phyloP scores from a whole-genome alignment of 2,888 invertebrate genomes.

The Lasioglossum calceatum region DNA sequence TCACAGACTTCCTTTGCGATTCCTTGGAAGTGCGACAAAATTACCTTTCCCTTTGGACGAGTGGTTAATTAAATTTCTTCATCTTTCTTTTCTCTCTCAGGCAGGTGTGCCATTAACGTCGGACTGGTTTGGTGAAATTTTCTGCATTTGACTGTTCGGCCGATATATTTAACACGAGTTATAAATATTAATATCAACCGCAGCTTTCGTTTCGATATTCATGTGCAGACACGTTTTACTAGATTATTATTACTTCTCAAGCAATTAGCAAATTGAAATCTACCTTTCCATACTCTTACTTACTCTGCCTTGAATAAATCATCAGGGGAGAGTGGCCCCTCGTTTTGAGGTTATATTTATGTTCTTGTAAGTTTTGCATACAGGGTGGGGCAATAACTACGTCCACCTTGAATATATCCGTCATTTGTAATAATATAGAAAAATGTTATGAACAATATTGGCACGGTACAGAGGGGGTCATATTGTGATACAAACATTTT shows the following conservation, averaged over 20 bases:
- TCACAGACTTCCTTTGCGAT: slow-evolving; percentile 49
- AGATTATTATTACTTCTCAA: neutral
- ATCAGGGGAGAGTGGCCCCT: too few relatives aligned
- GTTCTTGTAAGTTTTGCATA: too few relatives aligned
- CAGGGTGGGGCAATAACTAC: fast-evolving
- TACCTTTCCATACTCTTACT: neutral
- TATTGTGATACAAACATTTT: too few relatives aligned
- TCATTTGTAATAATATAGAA: too few relatives aligned
- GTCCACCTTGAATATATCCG: too few relatives aligned
- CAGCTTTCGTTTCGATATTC: neutral
- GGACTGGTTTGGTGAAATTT: slow-evolving; percentile 56
- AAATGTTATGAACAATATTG: too few relatives aligned
- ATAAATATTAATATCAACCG: slow-evolving; percentile 4
- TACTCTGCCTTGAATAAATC: neutral
- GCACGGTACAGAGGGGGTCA: too few relatives aligned
- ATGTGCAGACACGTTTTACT: neutral
- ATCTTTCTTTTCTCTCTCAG: slow-evolving; percentile 48
- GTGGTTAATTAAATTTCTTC: slow-evolving; percentile 65
- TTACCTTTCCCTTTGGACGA: slow-evolving; percentile 56
- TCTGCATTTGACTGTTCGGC: slow-evolving; percentile 35
- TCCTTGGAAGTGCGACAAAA: slow-evolving; percentile 59
- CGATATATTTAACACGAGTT: slow-evolving; percentile 6
- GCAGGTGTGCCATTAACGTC: slow-evolving; percentile 43
- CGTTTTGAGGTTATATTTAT: too few relatives aligned
- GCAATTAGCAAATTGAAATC: neutral